Evolutionary conservation across 2,113 vertebrate species (phyloP).

Genomic region (Lota lota): DNA sequence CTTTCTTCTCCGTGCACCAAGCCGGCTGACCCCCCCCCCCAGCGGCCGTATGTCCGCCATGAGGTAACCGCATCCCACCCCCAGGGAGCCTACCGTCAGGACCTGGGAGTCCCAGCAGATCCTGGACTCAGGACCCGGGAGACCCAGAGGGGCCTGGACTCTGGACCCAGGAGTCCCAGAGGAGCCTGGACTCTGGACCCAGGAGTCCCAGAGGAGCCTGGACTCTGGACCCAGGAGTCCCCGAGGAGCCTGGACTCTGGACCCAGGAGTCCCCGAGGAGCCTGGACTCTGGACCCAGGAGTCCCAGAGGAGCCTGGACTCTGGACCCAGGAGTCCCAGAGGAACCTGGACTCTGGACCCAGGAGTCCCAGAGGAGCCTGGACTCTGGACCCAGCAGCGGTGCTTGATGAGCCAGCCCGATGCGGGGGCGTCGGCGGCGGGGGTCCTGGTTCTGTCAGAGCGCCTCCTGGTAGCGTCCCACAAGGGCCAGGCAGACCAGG

Average conservation of each 20-base stretch:
- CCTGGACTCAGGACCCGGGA: slow-evolving; percentile 5
- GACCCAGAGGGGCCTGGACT: too few relatives aligned
- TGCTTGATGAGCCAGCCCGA: slow-evolving; percentile 99
- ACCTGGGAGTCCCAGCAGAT: background rate
- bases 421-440: slow-evolving; percentile 67
- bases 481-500: slow-evolving; percentile 96
- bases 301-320: slow-evolving; percentile 14
- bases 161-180: background rate
- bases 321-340: background rate
- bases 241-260: slow-evolving; percentile 11
- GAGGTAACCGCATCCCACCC: too few relatives aligned
- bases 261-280: background rate
- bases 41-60: background rate
- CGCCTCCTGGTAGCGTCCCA: slow-evolving; percentile 94
- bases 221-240: slow-evolving; percentile 60
- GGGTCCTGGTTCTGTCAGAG: slow-evolving; percentile 92
- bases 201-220: too few relatives aligned
- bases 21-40: too few relatives aligned
- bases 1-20: background rate
- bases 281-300: slow-evolving; percentile 6
- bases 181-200: slow-evolving; percentile 14
- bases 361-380: slow-evolving; percentile 16
- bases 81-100: slow-evolving; percentile 7
- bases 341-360: slow-evolving; percentile 13
- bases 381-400: slow-evolving; percentile 63